Conservation (phyloP, 2,113 vertebrate genomes). For the Muntiacus reevesi region DNA sequence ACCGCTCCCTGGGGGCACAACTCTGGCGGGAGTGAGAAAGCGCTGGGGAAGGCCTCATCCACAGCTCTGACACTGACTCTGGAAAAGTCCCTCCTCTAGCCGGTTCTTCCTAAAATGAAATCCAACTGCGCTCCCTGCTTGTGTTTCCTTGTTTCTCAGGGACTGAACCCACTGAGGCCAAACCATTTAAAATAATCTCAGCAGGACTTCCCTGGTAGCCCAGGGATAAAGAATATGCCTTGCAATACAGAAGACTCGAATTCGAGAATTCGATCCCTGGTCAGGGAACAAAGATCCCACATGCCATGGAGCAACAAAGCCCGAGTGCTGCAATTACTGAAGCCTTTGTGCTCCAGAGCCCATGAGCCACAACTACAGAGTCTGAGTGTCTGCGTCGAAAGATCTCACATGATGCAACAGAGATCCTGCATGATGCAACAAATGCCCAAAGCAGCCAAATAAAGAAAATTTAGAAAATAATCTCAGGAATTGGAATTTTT, state of each 20-base stretch:
- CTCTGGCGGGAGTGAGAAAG: rapidly evolving
- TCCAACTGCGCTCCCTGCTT: not conserved
- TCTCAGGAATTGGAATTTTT: not conserved
- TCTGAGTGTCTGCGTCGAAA: not conserved
- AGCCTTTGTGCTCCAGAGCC: not conserved
- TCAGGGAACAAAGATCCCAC: not conserved
- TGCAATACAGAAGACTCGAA: not conserved
- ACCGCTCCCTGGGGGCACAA: rapidly evolving
- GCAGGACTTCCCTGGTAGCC: not conserved
- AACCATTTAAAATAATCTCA: not conserved
- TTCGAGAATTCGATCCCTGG: not conserved
- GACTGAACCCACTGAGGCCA: rapidly evolving
- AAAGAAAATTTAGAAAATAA: not conserved
- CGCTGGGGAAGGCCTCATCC: rapidly evolving
- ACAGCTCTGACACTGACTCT: rapidly evolving
- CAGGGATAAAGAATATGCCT: not conserved
- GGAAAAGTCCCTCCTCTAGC: not conserved
- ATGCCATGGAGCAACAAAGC: not conserved
- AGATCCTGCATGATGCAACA: rapidly evolving
- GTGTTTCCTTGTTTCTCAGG: not conserved
- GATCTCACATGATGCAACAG: not conserved
- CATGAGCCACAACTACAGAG: rapidly evolving
- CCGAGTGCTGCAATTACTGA: not conserved
- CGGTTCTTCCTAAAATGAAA: not conserved
- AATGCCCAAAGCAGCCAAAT: not conserved